Evolutionary conservation across 2,113 vertebrate species (phyloP), one percentile per base, ranked within the genome.

Genomic region (Podarcis muralis): DNA sequence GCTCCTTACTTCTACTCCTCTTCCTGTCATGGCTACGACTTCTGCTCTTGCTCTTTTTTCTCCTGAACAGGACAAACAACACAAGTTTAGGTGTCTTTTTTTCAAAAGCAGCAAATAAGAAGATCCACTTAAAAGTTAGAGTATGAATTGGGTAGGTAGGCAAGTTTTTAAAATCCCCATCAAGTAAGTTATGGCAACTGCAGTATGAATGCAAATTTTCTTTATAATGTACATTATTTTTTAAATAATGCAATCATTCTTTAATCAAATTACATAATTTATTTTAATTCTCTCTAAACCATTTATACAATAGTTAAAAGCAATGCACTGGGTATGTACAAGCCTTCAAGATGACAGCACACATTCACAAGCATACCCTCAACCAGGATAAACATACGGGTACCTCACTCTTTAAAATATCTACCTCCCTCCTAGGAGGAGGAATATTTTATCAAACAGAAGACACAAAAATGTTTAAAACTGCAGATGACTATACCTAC

Each of bases 21-120:
- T 99, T 98, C 85, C 97, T 97, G 91, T 98, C 98, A 93, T 97
- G 97, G 96, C 98, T 98, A 68, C 98, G 98, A 94, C 98, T 99
- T 94, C 97, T 96, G 93, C 97, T 98, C 93, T 98, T 98, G 93
- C 98, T 99, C 95, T 98, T 98, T 97, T 98, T 99, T 97, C 98
- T 98, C 97, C 98, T 99, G 90, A 93, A 57, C 82, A 92, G 3
- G 8, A 32, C n/a, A 84, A 25, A 84, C 40, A 74, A 62, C 4
- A 62, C 18, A 57, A 53, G 27, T 76, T 84, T 72, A 88, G 43
- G 18, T 83, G 78, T 57, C 8, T 6, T 22, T 8, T 30, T 62
- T 37, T 27, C 8, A 83, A 88, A 88, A 62, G 35, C 23, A 83
- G 30, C 43, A 68, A 78, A 15, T 1, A 57, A 78, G 23, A 68